Evolutionary conservation across 2,888 invertebrate genomes (phyloP).

Genomic region (Adineta ricciae): DNA sequence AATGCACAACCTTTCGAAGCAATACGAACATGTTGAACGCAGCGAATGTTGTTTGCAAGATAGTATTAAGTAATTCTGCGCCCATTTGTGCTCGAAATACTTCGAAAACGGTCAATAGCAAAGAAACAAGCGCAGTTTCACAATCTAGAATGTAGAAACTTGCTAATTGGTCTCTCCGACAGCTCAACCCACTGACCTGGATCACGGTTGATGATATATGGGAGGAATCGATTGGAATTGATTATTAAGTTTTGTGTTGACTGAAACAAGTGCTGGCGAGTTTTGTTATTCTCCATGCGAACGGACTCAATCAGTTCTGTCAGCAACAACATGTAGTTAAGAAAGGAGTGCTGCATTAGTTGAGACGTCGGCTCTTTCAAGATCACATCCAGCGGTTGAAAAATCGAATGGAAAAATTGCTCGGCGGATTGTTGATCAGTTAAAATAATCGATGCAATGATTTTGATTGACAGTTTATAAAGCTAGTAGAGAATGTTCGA

Average conservation of each 20-base stretch:
- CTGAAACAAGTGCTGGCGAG: background rate
- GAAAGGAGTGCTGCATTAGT: background rate
- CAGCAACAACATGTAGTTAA: background rate
- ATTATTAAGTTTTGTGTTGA: background rate
- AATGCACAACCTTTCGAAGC: background rate
- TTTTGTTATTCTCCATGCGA: background rate
- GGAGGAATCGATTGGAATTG: background rate
- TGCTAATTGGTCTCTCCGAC: too few relatives aligned
- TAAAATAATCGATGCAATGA: background rate
- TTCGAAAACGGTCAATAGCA: background rate
- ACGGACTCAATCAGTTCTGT: background rate
- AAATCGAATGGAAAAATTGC: background rate
- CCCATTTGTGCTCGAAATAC: constrained; percentile 14
- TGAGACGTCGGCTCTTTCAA: background rate
- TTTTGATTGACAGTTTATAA: background rate
- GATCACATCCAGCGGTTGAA: background rate
- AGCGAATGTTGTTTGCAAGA: background rate
- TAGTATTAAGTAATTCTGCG: background rate
- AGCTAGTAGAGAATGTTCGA: background rate
- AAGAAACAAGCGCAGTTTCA: background rate
- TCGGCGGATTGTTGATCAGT: background rate
- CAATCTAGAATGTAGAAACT: background rate
- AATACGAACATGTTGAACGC: background rate
- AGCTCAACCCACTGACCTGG: background rate
- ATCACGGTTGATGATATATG: background rate